A percentile compares a stretch with the other conserved stretches of the same genome.
Conservation (phyloP, 1,140 invertebrate species). For the Euwallacea similis region DNA sequence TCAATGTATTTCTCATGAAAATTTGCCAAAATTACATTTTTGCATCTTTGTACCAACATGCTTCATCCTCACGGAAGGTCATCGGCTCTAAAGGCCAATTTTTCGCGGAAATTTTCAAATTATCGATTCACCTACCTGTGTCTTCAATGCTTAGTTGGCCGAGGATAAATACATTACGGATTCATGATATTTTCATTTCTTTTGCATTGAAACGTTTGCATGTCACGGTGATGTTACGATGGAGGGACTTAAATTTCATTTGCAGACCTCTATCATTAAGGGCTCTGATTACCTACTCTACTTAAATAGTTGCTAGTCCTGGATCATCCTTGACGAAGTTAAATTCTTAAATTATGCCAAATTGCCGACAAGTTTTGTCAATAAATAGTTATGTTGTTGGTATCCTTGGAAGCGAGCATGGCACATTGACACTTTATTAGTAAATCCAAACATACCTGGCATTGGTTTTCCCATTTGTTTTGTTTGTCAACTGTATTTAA, state of each 20-base stretch:
- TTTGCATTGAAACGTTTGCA: slow-evolving; percentile 22
- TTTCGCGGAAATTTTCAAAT: slow-evolving; percentile 8
- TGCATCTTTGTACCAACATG: no score
- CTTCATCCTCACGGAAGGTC: no score
- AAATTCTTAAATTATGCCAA: slow-evolving; percentile 35
- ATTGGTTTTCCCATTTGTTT: no score
- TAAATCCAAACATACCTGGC: no score
- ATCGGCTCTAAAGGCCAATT: no score
- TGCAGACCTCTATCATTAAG: not conserved
- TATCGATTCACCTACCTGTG: slow-evolving; percentile 30
- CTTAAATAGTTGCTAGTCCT: slow-evolving; percentile 7
- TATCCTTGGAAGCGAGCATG: slow-evolving; percentile 9
- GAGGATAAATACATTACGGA: slow-evolving; percentile 12
- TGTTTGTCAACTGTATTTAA: no score
- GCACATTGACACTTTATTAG: not conserved
- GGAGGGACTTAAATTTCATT: not conserved
- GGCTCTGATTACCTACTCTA: slow-evolving; percentile 17
- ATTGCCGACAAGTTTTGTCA: slow-evolving; percentile 32
- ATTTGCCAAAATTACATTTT: not conserved
- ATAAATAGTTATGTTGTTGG: slow-evolving; percentile 6
- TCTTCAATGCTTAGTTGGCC: slow-evolving; percentile 24
- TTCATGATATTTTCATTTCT: slow-evolving; percentile 22
- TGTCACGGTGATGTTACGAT: slow-evolving; percentile 16
- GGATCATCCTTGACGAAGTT: slow-evolving; percentile 24
- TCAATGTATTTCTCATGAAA: slow-evolving; percentile 1